Base-by-base conservation (phyloP, 1,140 invertebrate genomes). In the Nymphalis io region DNA sequence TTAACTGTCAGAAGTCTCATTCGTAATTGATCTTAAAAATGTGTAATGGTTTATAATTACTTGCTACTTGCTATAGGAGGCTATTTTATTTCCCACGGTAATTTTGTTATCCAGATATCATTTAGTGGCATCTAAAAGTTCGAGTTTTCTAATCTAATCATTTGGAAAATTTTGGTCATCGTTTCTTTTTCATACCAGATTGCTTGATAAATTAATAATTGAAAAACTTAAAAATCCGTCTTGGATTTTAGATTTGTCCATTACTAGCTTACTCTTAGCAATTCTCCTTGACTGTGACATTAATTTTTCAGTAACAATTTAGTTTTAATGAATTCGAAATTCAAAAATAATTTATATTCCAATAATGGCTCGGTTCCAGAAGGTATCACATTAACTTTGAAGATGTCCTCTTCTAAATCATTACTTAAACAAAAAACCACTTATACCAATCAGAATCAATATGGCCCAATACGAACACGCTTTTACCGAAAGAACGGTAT, bases 381-480 rank as follows among this genome's bases (percentile, higher is more conserved):
- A 72, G 64, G 63, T 75, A 68, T 59, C 72, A 65, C 58, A 73
- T 79, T 78, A 74, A 77, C 74, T 74, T 80, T 73, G 70, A 15
- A 51, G 73, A 76, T 75, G 80, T 78, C 76, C 74, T 81, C 76
- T 74, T 42, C 61, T 67, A 62, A 73, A 75, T 73, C 61, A 67
- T 74, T 72, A 75, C 71, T 58, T 51, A 48, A 61, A 71, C 62
- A 66, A 68, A 83, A 80, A 83, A 79, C 68, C 82, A 81, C 82
- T 83, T 82, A 71, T 76, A 79, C 69, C 85, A 89, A 89, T 87
- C 83, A 86, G 69, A 57, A 69, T 63, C 79, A 89, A 87, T 87
- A 80, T 76, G 59, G 65, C 46, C 61, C 66, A 84, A 79, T 79
- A 74, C 72, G 60, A 39, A 65, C 53, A 66, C 65, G 69, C 74